These are phyloP conservation scores for Campylorhamphus procurvoides DNA, from an alignment of 2,113 vertebrate species.

Conservation along the genomic window DNA sequence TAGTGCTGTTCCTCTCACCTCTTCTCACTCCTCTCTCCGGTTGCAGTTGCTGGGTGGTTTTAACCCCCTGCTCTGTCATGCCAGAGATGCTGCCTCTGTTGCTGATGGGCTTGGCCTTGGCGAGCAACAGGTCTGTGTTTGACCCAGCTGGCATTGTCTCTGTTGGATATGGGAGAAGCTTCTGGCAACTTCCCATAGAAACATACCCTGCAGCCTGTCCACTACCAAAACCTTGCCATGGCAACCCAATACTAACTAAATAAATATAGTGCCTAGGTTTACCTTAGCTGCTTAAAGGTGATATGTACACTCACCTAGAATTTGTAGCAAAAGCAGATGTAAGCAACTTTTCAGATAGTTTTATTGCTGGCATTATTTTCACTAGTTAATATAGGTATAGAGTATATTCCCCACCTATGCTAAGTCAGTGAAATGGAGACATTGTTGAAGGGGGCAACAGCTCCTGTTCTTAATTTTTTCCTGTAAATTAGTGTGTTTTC, in stretches of 20 bases:
- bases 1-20: neutral
- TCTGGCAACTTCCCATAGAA: neutral
- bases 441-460: neutral
- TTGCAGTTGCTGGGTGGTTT: neutral
- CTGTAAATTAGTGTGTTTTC: neutral
- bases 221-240: neutral
- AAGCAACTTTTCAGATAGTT: neutral
- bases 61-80: too few species aligned
- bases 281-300: neutral
- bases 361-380: neutral
- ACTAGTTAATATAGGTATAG: neutral
- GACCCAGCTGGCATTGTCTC: neutral
- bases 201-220: neutral
- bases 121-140: neutral
- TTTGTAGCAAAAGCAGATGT: neutral
- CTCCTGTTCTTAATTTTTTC: neutral
- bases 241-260: neutral
- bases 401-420: neutral
- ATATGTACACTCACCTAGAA: neutral
- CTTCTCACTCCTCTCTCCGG: neutral
- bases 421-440: neutral
- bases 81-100: neutral
- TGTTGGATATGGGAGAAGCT: neutral
- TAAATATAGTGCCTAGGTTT: neutral
- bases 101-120: neutral